Conservation (phyloP, 1,140 invertebrate species). For the Palaemon carinicauda region DNA sequence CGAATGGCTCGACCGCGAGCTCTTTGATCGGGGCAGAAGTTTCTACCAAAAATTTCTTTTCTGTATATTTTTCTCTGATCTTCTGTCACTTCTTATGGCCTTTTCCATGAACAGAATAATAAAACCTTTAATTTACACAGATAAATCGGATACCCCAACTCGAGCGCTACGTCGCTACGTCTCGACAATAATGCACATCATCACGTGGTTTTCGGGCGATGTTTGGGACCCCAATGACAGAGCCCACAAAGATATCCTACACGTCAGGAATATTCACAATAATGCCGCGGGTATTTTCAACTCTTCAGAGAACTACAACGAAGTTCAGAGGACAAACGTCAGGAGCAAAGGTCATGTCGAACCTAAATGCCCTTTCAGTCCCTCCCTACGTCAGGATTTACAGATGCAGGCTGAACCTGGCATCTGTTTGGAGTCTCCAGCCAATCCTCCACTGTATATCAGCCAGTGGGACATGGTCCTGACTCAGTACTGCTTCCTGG, state of each 20-base stretch:
- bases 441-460: constrained; percentile 61
- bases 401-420: background rate
- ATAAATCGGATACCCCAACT: constrained; percentile 66
- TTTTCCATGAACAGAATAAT: constrained; percentile 62
- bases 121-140: constrained; percentile 66
- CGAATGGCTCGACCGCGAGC: constrained; percentile 37
- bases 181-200: constrained; percentile 75
- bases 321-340: constrained; percentile 66
- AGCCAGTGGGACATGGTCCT: constrained; percentile 84
- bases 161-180: constrained; percentile 80
- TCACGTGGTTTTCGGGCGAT: constrained; percentile 77
- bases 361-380: constrained; percentile 3
- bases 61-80: constrained; percentile 43
- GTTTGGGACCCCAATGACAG: constrained; percentile 67
- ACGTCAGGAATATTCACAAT: constrained; percentile 67
- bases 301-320: constrained; percentile 66
- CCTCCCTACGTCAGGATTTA: constrained; percentile 4
- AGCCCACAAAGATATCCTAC: constrained; percentile 65
- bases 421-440: background rate
- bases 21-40: constrained; percentile 23
- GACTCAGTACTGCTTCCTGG: constrained; percentile 78
- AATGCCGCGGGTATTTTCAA: constrained; percentile 60
- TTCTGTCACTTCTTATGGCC: constrained; percentile 32
- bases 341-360: constrained; percentile 59
- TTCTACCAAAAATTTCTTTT: constrained; percentile 44